phyloP scores from a whole-genome alignment of 2,888 invertebrate genomes.

The Ochropacha duplaris region DNA sequence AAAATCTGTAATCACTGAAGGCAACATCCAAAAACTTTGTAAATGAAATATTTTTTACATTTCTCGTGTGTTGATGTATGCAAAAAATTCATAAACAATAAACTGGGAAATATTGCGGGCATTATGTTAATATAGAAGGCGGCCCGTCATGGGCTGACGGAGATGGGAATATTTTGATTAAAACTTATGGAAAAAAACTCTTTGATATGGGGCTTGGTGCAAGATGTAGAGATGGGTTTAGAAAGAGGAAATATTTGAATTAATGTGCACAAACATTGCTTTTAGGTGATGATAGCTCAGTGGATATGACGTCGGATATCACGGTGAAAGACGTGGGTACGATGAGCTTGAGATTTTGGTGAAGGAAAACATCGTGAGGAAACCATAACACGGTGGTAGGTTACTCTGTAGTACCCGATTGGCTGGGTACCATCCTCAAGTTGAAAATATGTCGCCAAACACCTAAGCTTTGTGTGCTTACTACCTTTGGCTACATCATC shows the following conservation, averaged over 20 bases:
- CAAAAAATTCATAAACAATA: constrained; percentile 14
- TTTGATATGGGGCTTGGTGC: constrained; percentile 24
- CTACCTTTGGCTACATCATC: too few species aligned
- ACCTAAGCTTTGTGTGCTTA: too few species aligned
- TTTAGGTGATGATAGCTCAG: too few species aligned
- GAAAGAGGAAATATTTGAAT: neutral
- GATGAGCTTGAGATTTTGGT: too few species aligned
- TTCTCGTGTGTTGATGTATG: constrained; percentile 1
- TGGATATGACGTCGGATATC: too few species aligned
- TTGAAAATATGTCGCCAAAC: too few species aligned
- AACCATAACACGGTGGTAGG: too few species aligned
- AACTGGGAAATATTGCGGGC: constrained; percentile 17
- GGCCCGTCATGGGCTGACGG: constrained; percentile 38
- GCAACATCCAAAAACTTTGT: constrained; percentile 7
- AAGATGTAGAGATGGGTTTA: constrained; percentile 4
- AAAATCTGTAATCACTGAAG: neutral
- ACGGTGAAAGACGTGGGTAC: too few species aligned
- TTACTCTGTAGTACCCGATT: too few species aligned
- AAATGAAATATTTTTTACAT: constrained; percentile 4
- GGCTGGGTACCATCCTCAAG: too few species aligned
- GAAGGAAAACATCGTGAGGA: too few species aligned
- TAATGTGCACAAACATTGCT: too few species aligned
- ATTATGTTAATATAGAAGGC: constrained; percentile 53
- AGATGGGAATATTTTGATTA: constrained; percentile 59
- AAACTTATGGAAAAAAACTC: constrained; percentile 59